phyloP scores from a whole-genome alignment of 2,113 vertebrate genomes.

The Melanocharis versteri region DNA sequence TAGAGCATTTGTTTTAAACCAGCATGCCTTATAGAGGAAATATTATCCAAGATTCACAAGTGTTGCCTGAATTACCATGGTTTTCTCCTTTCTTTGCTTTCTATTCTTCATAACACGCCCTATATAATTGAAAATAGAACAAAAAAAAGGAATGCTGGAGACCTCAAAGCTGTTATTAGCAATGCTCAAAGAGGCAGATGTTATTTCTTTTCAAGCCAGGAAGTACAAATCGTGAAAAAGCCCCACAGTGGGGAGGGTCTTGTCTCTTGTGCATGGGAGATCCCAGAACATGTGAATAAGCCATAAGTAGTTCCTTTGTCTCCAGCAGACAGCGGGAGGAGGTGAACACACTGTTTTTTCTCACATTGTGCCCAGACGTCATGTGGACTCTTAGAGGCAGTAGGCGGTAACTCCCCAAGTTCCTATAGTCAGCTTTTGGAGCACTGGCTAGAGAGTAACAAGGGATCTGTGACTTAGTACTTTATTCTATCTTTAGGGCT shows the following conservation, averaged over 20 bases:
- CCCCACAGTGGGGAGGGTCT: accelerated
- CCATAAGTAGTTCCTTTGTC: not conserved
- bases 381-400: too few relatives aligned
- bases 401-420: not conserved
- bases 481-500: not conserved
- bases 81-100: not conserved
- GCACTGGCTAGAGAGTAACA: not conserved
- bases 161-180: not conserved
- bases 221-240: not conserved
- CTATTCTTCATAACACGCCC: not conserved
- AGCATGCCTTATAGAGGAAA: not conserved
- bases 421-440: not conserved
- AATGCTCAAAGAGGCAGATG: not conserved
- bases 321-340: not conserved
- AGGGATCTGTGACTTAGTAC: not conserved
- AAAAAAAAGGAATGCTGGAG: not conserved
- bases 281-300: not conserved
- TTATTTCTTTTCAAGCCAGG: not conserved
- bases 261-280: not conserved
- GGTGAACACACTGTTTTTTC: not conserved
- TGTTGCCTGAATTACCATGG: not conserved
- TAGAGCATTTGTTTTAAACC: not conserved
- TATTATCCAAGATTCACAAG: not conserved
- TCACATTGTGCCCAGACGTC: not conserved
- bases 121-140: not conserved